A percentile compares a stretch with the other conserved stretches of the same genome.
Conservation (phyloP, 2,113 vertebrate genomes). For the Orientallactaga bullata region DNA sequence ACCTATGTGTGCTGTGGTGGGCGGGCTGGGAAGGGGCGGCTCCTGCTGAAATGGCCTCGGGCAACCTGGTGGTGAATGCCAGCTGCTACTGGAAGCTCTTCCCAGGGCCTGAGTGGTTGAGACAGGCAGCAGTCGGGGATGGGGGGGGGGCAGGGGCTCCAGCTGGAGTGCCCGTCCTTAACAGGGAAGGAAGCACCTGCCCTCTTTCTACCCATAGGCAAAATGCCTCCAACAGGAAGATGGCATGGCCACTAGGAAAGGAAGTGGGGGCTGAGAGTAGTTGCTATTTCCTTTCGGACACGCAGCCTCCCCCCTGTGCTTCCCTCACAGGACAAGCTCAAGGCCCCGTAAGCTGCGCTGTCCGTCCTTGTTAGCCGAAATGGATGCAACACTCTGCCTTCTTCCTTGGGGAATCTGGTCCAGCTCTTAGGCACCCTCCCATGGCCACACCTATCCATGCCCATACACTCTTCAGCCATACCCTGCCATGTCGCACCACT, state of each 20-base stretch:
- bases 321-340: neutral
- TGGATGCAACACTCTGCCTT: too few species aligned
- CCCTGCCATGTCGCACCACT: neutral
- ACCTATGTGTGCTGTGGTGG: neutral
- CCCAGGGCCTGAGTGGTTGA: too few species aligned
- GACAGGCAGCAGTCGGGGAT: too few species aligned
- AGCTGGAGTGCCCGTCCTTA: fast-evolving
- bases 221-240: neutral
- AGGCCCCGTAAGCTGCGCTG: fast-evolving
- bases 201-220: neutral
- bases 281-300: fast-evolving
- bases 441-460: neutral
- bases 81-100: fast-evolving
- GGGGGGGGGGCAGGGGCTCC: fast-evolving
- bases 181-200: neutral
- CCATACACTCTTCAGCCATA: neutral
- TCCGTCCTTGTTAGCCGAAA: neutral
- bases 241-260: neutral
- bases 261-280: neutral
- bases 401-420: too few species aligned
- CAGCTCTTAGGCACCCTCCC: too few species aligned
- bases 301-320: fast-evolving
- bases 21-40: neutral
- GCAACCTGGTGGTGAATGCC: neutral
- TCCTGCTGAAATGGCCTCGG: neutral